A percentile compares a stretch with the other conserved stretches of the same genome.
Conservation (phyloP, 1,140 invertebrate species). For the Dufourea novaeangliae region DNA sequence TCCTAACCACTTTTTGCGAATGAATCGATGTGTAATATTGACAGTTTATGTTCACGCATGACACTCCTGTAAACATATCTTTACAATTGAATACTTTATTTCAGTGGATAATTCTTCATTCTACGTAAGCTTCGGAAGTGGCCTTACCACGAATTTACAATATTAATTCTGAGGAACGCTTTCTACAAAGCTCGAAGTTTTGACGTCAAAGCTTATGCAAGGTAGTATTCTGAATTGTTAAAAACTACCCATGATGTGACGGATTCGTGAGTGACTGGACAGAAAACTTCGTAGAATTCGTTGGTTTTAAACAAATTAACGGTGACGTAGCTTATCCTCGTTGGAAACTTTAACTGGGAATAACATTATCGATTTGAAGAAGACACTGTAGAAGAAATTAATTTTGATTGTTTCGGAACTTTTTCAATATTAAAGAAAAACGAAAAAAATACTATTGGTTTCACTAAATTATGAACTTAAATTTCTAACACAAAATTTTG, state of each 20-base stretch:
- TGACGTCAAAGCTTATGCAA: not conserved
- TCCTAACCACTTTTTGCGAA: no score
- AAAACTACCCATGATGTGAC: not conserved
- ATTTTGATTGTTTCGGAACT: no score
- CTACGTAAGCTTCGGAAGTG: not conserved
- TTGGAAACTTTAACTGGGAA: no score
- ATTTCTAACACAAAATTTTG: no score
- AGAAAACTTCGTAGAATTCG: not conserved
- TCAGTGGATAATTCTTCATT: not conserved
- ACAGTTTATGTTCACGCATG: no score
- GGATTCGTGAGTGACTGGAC: not conserved
- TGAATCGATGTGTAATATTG: no score
- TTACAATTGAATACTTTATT: not conserved
- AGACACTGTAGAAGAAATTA: no score
- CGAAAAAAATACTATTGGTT: no score
- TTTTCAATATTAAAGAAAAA: no score
- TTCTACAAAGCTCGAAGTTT: conserved; percentile 14
- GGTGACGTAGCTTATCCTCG: no score
- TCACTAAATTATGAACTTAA: no score
- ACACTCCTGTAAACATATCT: not conserved
- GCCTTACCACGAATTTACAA: not conserved
- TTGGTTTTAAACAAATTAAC: not conserved
- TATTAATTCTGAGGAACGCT: conserved; percentile 6
- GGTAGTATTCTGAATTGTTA: conserved; percentile 6
- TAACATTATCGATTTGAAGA: no score